phyloP scores from a whole-genome alignment of 2,797 vertebrate species.

The Mormyrus hasselquistii region DNA sequence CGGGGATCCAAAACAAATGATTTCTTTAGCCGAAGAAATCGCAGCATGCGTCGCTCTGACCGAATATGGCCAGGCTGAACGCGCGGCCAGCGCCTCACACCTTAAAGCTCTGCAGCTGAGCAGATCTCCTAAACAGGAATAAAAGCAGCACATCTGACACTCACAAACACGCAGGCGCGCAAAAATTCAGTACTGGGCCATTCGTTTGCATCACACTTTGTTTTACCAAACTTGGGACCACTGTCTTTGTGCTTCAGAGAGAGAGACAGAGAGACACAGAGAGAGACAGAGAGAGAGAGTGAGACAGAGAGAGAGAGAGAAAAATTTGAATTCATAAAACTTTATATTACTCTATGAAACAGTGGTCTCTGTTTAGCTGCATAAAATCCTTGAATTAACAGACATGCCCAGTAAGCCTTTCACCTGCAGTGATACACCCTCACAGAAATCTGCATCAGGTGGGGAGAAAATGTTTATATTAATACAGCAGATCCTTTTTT shows the following conservation, averaged over 20 bases:
- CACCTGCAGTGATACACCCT: not conserved
- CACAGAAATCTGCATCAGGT: not conserved
- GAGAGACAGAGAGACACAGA: not conserved
- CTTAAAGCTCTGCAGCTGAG: constrained; percentile 18
- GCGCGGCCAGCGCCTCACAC: constrained; percentile 32
- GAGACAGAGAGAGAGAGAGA: not conserved
- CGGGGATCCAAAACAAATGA: constrained; percentile 46
- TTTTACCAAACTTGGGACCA: constrained; percentile 23
- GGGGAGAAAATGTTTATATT: not conserved
- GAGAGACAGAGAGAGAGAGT: not conserved
- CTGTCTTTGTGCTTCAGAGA: not conserved
- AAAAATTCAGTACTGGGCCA: not conserved
- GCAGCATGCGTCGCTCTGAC: constrained; percentile 57
- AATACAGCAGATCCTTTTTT: not conserved
- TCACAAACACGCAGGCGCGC: not conserved
- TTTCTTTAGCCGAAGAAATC: constrained; percentile 45
- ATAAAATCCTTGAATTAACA: not conserved
- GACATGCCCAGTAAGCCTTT: not conserved
- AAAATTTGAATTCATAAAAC: not conserved
- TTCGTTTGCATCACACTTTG: not conserved
- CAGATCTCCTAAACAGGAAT: constrained; percentile 31
- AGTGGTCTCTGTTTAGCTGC: not conserved
- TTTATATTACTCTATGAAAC: not conserved
- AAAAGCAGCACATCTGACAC: constrained; percentile 9
- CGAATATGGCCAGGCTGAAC: constrained; percentile 68